Evolutionary conservation across 2,888 invertebrate genomes (phyloP), one percentile per base, ranked within the genome.

Genomic region (Strigamia crassipes): DNA sequence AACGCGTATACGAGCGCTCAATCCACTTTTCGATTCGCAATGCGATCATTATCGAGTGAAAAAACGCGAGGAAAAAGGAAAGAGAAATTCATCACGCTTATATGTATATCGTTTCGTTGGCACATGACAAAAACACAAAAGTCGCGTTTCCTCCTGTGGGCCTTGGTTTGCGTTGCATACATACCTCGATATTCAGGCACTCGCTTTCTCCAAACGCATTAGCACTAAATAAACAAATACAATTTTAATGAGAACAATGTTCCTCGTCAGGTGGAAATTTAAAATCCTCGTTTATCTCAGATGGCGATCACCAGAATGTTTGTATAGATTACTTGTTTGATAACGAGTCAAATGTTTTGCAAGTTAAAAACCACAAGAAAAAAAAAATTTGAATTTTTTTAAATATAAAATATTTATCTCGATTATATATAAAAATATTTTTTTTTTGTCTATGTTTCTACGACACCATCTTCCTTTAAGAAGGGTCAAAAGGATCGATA

Each of bases 401-500:
- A n/a, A n/a, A n/a, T n/a, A n/a, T n/a, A n/a, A n/a, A n/a, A n/a
- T n/a, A n/a, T n/a, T n/a, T n/a, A n/a, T n/a, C n/a, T n/a, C n/a
- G n/a, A n/a, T n/a, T n/a, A n/a, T 27, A 27, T 27, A 27, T 27
- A 27, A 27, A 27, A 27, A 27, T 27, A 1, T 27, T 27, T 27
- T 15, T 51, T 51, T 51, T 6, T 51, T 5, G 1, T 42, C 42
- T 15, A 10, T 1, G 1, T 42, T 51, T 51, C 51, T 51, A 51
- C n/a, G n/a, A 51, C 51, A 51, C n/a, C 15, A 66, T 66, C 66
- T 23, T 21, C 10, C 66, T 66, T 66, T 51, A 51, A 66, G n/a
- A 66, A 66, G 73, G 73, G 73, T 73, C 73, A 73, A 23, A 73
- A 10, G n/a, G 73, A 73, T 73, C 73, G 73, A 73, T 73, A 27